Evolutionary conservation across 2,113 vertebrate genomes (phyloP).

Genomic region (Dermatemys mawii): DNA sequence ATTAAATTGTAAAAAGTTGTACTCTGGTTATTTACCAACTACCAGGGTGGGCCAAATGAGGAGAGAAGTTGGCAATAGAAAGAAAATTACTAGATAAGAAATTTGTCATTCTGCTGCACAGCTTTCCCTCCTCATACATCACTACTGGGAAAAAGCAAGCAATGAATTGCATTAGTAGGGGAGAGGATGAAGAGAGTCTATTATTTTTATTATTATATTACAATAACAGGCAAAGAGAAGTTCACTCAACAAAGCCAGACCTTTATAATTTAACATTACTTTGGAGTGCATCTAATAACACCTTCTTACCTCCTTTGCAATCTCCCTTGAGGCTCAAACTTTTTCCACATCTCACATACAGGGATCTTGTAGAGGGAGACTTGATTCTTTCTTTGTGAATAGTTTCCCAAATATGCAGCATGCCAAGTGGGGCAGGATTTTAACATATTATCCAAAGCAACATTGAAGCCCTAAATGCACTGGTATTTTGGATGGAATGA

Average conservation of each 20-base stretch:
- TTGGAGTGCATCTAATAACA: neutral
- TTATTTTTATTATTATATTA: neutral
- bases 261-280: neutral
- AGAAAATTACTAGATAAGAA: neutral
- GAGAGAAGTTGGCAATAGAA: neutral
- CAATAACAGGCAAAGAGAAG: neutral
- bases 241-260: neutral
- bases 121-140: neutral
- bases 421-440: neutral
- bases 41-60: neutral
- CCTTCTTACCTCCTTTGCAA: neutral
- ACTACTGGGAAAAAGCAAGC: neutral
- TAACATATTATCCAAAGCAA: neutral
- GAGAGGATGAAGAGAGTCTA: neutral
- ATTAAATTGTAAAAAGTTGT: neutral
- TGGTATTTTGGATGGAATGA: neutral
- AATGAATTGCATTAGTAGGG: neutral
- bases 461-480: neutral
- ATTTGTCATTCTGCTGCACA: neutral
- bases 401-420: neutral
- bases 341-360: neutral
- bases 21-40: neutral
- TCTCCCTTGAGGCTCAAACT: neutral
- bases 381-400: neutral
- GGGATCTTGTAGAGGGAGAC: neutral